A percentile compares a stretch with the other conserved stretches of the same genome.
Conservation (phyloP, 2,888 invertebrate genomes). For the Synergus laeviventris region DNA sequence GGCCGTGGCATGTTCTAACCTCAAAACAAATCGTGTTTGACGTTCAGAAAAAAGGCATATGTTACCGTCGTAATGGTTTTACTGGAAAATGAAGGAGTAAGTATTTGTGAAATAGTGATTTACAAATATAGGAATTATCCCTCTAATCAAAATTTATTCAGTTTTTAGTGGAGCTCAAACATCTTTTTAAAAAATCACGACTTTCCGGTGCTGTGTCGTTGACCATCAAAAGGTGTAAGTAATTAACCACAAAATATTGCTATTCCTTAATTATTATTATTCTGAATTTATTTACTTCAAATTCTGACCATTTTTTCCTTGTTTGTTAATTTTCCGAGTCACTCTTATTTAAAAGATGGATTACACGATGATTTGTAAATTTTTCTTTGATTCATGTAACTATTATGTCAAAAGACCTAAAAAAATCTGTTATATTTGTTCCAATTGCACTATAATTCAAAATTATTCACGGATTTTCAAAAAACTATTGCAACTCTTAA, state of each 20-base stretch:
- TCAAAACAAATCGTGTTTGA: constrained; percentile 51
- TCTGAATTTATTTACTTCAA: constrained; percentile 40
- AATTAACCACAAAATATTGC: constrained; percentile 40
- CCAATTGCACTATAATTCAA: background rate
- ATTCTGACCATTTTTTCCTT: background rate
- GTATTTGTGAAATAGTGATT: constrained; percentile 50
- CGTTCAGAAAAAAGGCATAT: constrained; percentile 63
- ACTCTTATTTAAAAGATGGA: constrained; percentile 2
- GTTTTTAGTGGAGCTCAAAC: constrained; percentile 90
- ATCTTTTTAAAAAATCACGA: constrained; percentile 91
- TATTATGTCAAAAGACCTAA: background rate
- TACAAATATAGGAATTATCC: constrained; percentile 37
- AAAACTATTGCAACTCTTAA: background rate
- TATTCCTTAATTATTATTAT: constrained; percentile 37
- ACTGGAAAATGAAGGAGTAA: constrained; percentile 83
- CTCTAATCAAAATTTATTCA: constrained; percentile 76
- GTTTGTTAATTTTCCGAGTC: background rate
- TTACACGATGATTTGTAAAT: constrained; percentile 28
- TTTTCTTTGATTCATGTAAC: constrained; percentile 32
- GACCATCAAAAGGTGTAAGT: constrained; percentile 96
- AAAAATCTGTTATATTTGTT: background rate
- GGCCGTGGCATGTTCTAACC: constrained; percentile 49
- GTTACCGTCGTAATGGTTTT: constrained; percentile 79
- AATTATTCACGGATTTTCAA: background rate
- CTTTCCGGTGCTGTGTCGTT: constrained; percentile 87